These are phyloP conservation scores for Agrotis ipsilon DNA, from an alignment of 2,888 invertebrate species.

Conservation along the genomic window DNA sequence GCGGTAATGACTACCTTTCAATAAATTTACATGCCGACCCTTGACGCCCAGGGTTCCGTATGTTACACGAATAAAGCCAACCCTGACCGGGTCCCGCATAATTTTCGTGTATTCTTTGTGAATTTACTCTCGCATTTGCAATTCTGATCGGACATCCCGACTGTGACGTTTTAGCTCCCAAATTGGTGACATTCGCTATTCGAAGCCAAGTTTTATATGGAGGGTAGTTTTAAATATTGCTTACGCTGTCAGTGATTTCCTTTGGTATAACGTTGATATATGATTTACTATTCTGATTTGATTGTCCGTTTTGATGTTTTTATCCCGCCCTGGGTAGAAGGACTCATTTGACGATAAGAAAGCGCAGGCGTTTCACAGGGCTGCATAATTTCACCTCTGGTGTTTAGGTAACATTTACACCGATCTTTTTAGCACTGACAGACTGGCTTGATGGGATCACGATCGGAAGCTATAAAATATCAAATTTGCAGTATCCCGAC, in stretches of 20 bases:
- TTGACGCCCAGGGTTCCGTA: constrained; percentile 67
- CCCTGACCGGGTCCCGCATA: constrained; percentile 77
- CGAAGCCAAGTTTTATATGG: constrained; percentile 63
- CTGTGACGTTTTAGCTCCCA: constrained; percentile 65
- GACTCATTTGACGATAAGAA: no score
- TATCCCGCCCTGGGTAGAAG: neutral
- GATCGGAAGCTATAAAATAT: no score
- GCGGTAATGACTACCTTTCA: constrained; percentile 65
- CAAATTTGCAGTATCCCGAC: no score
- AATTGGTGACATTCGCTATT: constrained; percentile 67
- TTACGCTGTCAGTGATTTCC: constrained; percentile 60
- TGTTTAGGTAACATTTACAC: no score
- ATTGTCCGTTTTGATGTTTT: constrained; percentile 45
- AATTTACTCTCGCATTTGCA: constrained; percentile 84
- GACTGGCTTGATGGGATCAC: no score
- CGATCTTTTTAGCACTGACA: no score
- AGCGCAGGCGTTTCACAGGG: no score
- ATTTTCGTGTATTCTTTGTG: constrained; percentile 85
- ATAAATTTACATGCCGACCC: constrained; percentile 71
- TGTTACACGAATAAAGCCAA: constrained; percentile 75
- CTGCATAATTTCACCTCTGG: no score
- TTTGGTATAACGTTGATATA: constrained; percentile 53
- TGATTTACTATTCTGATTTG: constrained; percentile 57
- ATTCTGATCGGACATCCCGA: constrained; percentile 76
- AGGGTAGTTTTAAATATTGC: constrained; percentile 67